Percentiles rank a stretch among this genome's conserved stretches.
Conservation (phyloP, 2,888 invertebrate species). For the Phortica magna region DNA sequence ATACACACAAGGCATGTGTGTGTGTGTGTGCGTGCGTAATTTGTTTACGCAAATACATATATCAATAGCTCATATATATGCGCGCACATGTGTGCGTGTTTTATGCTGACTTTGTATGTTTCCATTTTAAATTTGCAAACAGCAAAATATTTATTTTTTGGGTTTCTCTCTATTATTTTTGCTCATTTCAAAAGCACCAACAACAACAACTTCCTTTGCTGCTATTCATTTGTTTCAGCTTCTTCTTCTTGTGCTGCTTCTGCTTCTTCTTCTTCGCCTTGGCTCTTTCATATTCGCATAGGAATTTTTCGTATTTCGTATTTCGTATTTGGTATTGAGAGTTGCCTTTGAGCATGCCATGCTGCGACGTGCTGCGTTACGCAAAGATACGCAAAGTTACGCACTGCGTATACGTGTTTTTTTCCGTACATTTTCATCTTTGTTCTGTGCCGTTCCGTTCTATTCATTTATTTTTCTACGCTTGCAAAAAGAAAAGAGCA, state of each 20-base stretch:
- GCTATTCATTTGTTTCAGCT: not conserved
- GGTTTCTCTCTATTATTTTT: not conserved
- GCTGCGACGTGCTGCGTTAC: not conserved
- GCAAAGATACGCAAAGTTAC: slow-evolving; percentile 70
- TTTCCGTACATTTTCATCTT: no score
- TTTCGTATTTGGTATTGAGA: no score
- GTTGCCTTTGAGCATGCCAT: no score
- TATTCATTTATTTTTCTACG: no score
- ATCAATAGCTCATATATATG: not conserved
- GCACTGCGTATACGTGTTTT: slow-evolving; percentile 57
- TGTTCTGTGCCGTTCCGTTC: no score
- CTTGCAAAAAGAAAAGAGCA: no score
- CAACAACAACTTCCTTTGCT: not conserved
- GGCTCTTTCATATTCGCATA: not conserved
- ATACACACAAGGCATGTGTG: not conserved
- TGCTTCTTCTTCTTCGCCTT: not conserved
- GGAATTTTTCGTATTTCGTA: no score
- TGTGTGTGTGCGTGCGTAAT: slow-evolving; percentile 3
- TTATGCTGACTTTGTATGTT: slow-evolving; percentile 12
- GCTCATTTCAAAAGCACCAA: not conserved
- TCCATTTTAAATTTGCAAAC: not conserved
- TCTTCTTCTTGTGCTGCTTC: not conserved
- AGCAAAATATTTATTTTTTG: not conserved
- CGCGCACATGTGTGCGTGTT: not conserved
- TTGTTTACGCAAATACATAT: slow-evolving; percentile 15